Evolutionary conservation across 2,888 invertebrate species (phyloP).

Genomic region (Lasioglossum marginatum): DNA sequence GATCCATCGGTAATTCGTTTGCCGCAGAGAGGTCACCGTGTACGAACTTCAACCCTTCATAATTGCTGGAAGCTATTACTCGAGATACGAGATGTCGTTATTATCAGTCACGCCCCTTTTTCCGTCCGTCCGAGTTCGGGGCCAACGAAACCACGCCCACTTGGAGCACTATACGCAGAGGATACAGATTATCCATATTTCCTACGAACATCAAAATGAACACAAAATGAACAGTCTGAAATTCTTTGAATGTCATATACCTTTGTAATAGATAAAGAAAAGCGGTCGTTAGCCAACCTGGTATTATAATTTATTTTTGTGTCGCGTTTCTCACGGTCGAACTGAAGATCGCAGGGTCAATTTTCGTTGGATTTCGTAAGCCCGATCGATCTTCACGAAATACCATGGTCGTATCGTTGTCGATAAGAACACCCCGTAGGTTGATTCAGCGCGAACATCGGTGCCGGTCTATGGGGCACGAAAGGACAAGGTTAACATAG

Average conservation of each 20-base stretch:
- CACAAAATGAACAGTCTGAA: not conserved
- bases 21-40: not conserved
- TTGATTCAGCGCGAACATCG: conserved; percentile 12
- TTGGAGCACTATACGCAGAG: not conserved
- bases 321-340: not conserved
- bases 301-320: not conserved
- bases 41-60: not conserved
- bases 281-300: not conserved
- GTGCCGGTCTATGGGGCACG: conserved; percentile 54
- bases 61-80: not conserved
- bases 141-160: not conserved
- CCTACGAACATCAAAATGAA: rapidly evolving
- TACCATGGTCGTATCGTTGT: not conserved
- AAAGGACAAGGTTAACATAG: conserved; percentile 66
- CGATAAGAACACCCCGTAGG: conserved; percentile 38
- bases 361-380: not conserved
- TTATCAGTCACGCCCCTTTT: not conserved
- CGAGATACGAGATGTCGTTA: not conserved
- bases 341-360: not conserved
- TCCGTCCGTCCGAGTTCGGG: not conserved
- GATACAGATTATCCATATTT: not conserved
- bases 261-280: not conserved
- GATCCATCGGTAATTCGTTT: not conserved
- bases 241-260: not conserved
- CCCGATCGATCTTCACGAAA: not conserved